These are phyloP conservation scores for Catharus fuscescens DNA, from an alignment of 2,113 vertebrate species.

Conservation along the genomic window DNA sequence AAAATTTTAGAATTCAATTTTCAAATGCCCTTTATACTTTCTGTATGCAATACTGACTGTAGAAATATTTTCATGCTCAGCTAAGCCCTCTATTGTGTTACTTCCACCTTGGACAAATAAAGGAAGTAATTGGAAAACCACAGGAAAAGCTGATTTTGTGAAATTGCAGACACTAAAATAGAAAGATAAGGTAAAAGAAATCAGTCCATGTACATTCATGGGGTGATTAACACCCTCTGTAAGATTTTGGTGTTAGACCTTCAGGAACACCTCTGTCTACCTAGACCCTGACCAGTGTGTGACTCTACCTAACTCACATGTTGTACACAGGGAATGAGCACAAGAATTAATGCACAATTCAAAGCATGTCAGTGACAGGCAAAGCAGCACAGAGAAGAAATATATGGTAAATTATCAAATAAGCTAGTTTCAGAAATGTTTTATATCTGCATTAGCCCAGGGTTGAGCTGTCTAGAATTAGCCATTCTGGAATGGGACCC, in stretches of 20 bases:
- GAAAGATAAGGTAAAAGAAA: not conserved
- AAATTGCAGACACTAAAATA: not conserved
- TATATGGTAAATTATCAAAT: not conserved
- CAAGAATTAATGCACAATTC: not conserved
- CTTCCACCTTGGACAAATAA: not conserved
- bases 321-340: not conserved
- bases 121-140: not conserved
- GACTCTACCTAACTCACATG: not conserved
- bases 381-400: not conserved
- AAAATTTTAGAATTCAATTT: constrained; percentile 13
- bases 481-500: not conserved
- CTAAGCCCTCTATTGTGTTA: not conserved
- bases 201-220: not conserved
- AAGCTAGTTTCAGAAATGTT: not conserved
- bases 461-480: not conserved
- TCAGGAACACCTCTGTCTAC: not conserved
- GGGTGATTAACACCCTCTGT: not conserved
- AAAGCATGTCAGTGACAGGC: not conserved
- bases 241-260: not conserved
- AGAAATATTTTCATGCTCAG: not conserved
- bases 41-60: not conserved
- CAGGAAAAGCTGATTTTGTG: not conserved
- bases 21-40: not conserved
- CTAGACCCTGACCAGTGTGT: not conserved
- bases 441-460: not conserved